Base-by-base conservation (phyloP, 1,140 invertebrate species). In the Phortica variegata region DNA sequence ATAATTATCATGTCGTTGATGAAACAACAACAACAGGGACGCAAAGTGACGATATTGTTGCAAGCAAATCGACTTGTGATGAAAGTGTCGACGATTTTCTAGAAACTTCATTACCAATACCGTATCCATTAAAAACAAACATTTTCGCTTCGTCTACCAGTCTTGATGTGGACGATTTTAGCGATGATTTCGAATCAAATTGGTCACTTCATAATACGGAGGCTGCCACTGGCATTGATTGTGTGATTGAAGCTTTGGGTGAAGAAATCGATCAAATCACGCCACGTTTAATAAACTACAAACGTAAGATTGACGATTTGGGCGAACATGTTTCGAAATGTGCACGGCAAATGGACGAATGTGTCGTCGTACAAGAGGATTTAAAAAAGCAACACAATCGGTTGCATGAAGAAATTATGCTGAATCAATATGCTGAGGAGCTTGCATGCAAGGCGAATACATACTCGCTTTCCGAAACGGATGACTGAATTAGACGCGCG, bases 401-500 rank as follows among this genome's bases (percentile, higher is more conserved):
- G 18, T 34, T 52, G 32, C 40, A 34, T 18, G 41, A 52, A 41
- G 16, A 42, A 12, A 41, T 54, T 16, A 9, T 12, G 4, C 17
- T 49, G 31, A 39, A 54, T 16, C 51, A 54, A 44, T 54, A 41
- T 37, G 32, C 26, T 16, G 51, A 54, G 21, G 10, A 47, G 5
- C 20, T 52, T 16, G 17, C 32, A n/a, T 52, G 44, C 23, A 29
- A 42, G 10, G 32, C 47, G 5, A 31, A 52, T 10, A 52, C 50
- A 12, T 52, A 38, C 23, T 52, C 50, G 5, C 19, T 52, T 13
- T 52, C 45, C 9, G 50, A 52, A 38, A 43, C 50, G 2, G 50
- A 52, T 17, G 50, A 52, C 36, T 52, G 42, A 26, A 6, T 15
- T n/a, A n/a, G n/a, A n/a, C n/a, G n/a, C n/a, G n/a, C n/a, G n/a